Conservation (phyloP, 2,797 vertebrate species). For the Chloroceryle inda region DNA sequence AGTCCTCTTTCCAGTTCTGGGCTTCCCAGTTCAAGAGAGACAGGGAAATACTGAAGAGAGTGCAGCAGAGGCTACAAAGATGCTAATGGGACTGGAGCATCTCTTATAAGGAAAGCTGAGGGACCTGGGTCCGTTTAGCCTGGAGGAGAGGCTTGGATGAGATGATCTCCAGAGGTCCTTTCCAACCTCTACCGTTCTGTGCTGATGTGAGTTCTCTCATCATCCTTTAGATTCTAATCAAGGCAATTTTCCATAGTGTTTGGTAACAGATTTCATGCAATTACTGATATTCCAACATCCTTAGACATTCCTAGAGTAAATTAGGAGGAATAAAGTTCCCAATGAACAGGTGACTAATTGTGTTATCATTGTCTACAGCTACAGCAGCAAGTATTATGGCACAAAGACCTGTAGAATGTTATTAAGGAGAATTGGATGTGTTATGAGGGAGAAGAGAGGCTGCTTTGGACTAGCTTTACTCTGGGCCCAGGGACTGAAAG, state of each 20-base stretch:
- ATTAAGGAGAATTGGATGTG: background rate
- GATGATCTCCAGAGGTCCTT: too few relatives aligned
- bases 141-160: too few relatives aligned
- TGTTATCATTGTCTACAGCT: background rate
- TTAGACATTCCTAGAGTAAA: background rate
- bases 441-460: background rate
- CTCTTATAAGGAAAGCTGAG: too few relatives aligned
- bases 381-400: background rate
- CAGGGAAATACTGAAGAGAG: too few relatives aligned
- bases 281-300: background rate
- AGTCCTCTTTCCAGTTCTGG: too few relatives aligned
- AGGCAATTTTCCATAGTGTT: background rate
- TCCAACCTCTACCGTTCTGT: too few relatives aligned
- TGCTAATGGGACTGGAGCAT: too few relatives aligned
- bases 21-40: too few relatives aligned
- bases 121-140: too few relatives aligned
- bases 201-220: background rate
- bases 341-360: background rate
- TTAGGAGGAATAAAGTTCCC: background rate
- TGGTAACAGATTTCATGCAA: background rate
- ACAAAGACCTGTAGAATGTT: background rate
- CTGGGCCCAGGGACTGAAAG: fast-evolving
- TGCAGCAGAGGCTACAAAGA: too few relatives aligned
- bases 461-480: background rate
- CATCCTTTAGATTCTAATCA: background rate